Percentiles rank a stretch among this genome's conserved stretches.
phyloP scores from a whole-genome alignment of 2,888 invertebrate genomes.

The Orthosia cruda region DNA sequence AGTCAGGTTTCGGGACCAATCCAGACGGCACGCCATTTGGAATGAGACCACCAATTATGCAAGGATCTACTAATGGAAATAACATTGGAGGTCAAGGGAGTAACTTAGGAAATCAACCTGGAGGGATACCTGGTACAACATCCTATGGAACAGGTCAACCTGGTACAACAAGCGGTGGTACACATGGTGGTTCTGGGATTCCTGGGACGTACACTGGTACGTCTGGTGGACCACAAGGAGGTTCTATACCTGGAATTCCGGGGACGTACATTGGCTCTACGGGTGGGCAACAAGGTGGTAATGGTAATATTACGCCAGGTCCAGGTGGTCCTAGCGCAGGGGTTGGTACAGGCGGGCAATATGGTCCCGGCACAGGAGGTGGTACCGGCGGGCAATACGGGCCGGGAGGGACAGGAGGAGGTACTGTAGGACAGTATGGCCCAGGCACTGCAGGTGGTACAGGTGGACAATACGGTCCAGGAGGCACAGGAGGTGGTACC shows the following conservation, averaged over 20 bases:
- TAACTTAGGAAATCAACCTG: slow-evolving; percentile 28
- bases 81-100: slow-evolving; percentile 48
- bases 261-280: slow-evolving; percentile 14
- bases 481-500: slow-evolving; percentile 21
- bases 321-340: too few species aligned
- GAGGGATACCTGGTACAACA: slow-evolving; percentile 1
- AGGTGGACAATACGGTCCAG: slow-evolving; percentile 11
- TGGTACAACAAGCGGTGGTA: slow-evolving; percentile 11
- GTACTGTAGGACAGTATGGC: slow-evolving; percentile 23
- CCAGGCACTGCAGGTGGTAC: slow-evolving; percentile 1
- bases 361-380: slow-evolving; percentile 30
- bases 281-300: slow-evolving; percentile 28
- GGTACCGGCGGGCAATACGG: slow-evolving; percentile 39
- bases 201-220: slow-evolving; percentile 16
- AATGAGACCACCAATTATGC: slow-evolving; percentile 44
- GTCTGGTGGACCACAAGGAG: slow-evolving; percentile 18
- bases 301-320: slow-evolving; percentile 35
- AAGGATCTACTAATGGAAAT: slow-evolving; percentile 36
- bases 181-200: slow-evolving; percentile 10
- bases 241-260: background rate
- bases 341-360: slow-evolving; percentile 15
- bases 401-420: background rate
- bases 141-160: slow-evolving; percentile 37
- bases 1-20: slow-evolving; percentile 38
- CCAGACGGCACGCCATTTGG: slow-evolving; percentile 43